Conservation (phyloP, 2,113 vertebrate genomes). For the Onychostoma macrolepis region DNA sequence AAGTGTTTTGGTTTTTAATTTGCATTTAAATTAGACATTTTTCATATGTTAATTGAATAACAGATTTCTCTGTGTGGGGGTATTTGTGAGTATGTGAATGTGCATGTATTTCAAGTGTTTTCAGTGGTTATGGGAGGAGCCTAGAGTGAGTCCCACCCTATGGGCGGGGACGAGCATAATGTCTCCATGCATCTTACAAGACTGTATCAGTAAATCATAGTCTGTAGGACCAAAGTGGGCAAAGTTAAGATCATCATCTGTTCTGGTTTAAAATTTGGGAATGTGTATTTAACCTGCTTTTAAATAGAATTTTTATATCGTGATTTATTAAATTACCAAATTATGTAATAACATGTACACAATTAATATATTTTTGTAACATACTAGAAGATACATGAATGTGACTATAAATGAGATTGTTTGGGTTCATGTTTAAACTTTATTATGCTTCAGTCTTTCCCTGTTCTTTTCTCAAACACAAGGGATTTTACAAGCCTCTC, state of each 20-base stretch:
- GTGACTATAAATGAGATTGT: background rate
- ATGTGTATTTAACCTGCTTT: background rate
- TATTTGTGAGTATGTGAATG: background rate
- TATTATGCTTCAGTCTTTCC: background rate
- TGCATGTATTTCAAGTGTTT: background rate
- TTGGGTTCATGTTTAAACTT: background rate
- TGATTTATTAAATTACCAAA: background rate
- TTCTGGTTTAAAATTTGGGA: too few relatives aligned
- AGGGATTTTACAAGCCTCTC: too few relatives aligned
- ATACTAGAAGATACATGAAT: background rate
- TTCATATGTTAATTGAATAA: background rate
- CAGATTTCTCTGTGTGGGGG: background rate
- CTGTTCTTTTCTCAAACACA: background rate
- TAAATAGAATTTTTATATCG: background rate
- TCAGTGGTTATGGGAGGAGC: background rate
- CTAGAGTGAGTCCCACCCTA: background rate
- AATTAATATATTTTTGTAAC: too few relatives aligned
- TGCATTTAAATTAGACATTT: background rate
- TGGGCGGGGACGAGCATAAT: background rate
- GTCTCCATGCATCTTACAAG: background rate
- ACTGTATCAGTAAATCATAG: background rate
- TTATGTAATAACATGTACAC: too few relatives aligned
- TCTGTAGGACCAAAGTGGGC: too few relatives aligned
- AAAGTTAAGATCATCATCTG: too few relatives aligned
- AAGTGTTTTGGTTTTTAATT: background rate